A percentile compares a stretch with the other conserved stretches of the same genome.
Evolutionary conservation across 2,888 invertebrate species (phyloP).

Genomic region (Hypomecis atomaria): DNA sequence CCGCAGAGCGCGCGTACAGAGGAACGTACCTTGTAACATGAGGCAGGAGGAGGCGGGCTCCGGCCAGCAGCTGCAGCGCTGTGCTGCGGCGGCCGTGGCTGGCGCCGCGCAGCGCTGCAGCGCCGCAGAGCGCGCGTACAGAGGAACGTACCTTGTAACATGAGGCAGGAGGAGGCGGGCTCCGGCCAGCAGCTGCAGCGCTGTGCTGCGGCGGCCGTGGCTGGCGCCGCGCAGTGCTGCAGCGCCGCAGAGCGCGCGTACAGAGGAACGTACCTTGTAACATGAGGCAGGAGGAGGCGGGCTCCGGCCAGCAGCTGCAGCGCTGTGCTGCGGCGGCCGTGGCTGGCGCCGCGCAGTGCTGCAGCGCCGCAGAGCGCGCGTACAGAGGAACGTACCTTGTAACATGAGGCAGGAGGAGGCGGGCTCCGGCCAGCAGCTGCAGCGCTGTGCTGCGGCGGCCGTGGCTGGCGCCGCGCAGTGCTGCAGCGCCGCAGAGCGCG

Average conservation of each 20-base stretch:
- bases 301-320: slow-evolving; percentile 78
- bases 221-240: slow-evolving; percentile 87
- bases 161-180: neutral
- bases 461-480: slow-evolving; percentile 87
- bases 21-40: neutral
- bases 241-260: slow-evolving; percentile 80
- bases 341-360: slow-evolving; percentile 86
- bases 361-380: slow-evolving; percentile 80
- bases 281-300: neutral
- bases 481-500: slow-evolving; percentile 77
- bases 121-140: slow-evolving; percentile 79
- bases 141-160: neutral
- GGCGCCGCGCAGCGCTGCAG: slow-evolving; percentile 85
- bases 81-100: slow-evolving; percentile 86
- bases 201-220: slow-evolving; percentile 85
- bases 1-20: too few relatives aligned
- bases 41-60: neutral
- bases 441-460: slow-evolving; percentile 85
- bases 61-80: slow-evolving; percentile 82
- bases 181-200: slow-evolving; percentile 80
- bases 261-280: neutral
- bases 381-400: slow-evolving; percentile 48
- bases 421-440: slow-evolving; percentile 70
- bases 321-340: slow-evolving; percentile 84
- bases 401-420: neutral